These are phyloP conservation scores for Apogon talboti DNA, from an alignment of 2,797 vertebrate genomes.

Conservation along the genomic window DNA sequence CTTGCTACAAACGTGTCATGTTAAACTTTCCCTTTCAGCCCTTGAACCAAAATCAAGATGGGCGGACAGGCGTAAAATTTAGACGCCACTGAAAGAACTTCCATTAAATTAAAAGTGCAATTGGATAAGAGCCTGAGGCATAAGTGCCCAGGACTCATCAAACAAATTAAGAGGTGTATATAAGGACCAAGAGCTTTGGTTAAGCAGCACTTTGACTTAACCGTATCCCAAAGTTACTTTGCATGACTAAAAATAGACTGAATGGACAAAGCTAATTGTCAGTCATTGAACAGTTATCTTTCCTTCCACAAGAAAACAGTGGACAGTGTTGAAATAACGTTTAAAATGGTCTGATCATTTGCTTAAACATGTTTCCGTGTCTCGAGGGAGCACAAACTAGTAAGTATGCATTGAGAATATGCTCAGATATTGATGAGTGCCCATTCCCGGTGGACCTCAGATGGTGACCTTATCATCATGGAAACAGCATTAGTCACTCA, in stretches of 20 bases:
- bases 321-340: conserved; percentile 9
- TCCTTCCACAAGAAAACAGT: background rate
- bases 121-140: conserved; percentile 63
- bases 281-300: conserved; percentile 24
- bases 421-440: conserved; percentile 41
- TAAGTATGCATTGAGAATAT: conserved; percentile 36
- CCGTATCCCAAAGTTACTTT: conserved; percentile 42
- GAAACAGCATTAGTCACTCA: conserved; percentile 62
- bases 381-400: conserved; percentile 22
- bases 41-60: conserved; percentile 28
- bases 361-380: conserved; percentile 27
- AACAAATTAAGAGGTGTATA: conserved; percentile 55
- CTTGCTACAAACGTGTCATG: background rate
- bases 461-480: conserved; percentile 56
- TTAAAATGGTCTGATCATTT: conserved; percentile 16
- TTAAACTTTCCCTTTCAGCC: conserved; percentile 17
- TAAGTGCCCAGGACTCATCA: conserved; percentile 57
- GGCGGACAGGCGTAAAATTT: conserved; percentile 40
- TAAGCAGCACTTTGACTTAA: conserved; percentile 47
- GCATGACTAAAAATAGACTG: conserved; percentile 42
- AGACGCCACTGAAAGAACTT: conserved; percentile 47
- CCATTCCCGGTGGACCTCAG: conserved; percentile 21
- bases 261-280: conserved; percentile 31
- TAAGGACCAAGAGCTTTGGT: conserved; percentile 47
- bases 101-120: conserved; percentile 66